Percentiles rank a stretch among this genome's conserved stretches.
Evolutionary conservation across 1,140 invertebrate species (phyloP).

Genomic region (Bombus superbus): DNA sequence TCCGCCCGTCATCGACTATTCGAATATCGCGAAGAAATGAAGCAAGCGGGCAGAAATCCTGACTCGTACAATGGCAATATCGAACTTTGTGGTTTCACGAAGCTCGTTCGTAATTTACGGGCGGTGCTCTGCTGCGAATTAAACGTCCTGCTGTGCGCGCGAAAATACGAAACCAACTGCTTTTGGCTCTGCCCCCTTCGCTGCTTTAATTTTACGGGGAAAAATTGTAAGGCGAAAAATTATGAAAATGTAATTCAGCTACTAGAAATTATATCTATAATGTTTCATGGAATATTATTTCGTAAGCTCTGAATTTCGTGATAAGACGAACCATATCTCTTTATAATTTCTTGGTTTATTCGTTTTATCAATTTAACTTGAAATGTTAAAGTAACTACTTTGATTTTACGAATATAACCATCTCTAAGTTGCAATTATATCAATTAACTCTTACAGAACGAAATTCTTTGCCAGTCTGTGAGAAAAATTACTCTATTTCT

Average conservation of each 20-base stretch:
- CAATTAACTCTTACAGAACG: too few species aligned
- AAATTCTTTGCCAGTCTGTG: too few species aligned
- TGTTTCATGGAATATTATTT: not conserved
- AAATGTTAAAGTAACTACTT: too few species aligned
- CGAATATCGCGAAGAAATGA: slow-evolving; percentile 39
- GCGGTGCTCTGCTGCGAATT: not conserved
- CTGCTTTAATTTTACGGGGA: not conserved
- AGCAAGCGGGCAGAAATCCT: slow-evolving; percentile 14
- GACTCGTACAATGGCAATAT: slow-evolving; percentile 10
- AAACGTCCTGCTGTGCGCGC: not conserved
- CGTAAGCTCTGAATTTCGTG: not conserved
- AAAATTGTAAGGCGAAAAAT: not conserved
- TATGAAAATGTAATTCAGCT: not conserved
- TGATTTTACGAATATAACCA: too few species aligned
- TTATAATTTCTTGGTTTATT: too few species aligned
- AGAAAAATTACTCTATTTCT: too few species aligned
- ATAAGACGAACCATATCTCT: too few species aligned
- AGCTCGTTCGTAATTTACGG: slow-evolving; percentile 33
- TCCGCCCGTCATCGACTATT: slow-evolving; percentile 1
- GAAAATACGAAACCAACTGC: not conserved
- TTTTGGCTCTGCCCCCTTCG: not conserved
- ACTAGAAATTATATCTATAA: not conserved
- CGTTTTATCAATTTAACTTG: too few species aligned
- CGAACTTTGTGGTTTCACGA: slow-evolving; percentile 20
- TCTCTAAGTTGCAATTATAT: too few species aligned